Base-by-base conservation (phyloP, 92 coral and sea anemone species). In the Actinernus sp. region DNA sequence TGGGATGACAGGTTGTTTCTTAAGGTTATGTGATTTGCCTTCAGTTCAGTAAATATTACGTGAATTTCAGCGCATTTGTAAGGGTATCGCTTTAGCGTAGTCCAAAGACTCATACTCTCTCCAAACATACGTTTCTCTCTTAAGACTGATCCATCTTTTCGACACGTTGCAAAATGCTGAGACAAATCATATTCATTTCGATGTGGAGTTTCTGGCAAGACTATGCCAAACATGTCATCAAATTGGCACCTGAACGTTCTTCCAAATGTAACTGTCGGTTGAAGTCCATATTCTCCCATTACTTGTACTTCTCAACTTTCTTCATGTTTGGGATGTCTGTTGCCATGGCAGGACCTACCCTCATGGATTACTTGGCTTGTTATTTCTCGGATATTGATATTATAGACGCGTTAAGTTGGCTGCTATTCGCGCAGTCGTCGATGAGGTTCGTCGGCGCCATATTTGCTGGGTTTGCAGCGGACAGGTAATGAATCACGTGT, bases 251-350 rank as follows among this genome's bases (percentile, higher is more conserved):
- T 31, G 55, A 44, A 26, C 21, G 39, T 3, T 31, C 61, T 10
- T 47, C 29, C 3, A 11, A 43, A 7, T 85, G 81, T 24, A 31
- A 65, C 12, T 63, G 83, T 17, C 55, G 38, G 49, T 61, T 65
- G 31, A 49, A 39, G n/a, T 30, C 82, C 0, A 29, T 60, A 2
- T 31, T 71, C 40, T 89, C 85, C 23, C 88, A 89, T 40, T 67
- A 76, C 16, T 58, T 84, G 3, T 92, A 89, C 14, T 89, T 89
- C 50, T 60, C 67, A 40, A 80, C 92, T 29, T 92, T 92, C 49
- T 82, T 89, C 26, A 47, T 92, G 80, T 92, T 92, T 46, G 98
- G 98, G 0, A 92, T 92, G 98, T 79, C 98, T 4, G 92, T 92
- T 3, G 92, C 96, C 2, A 81, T 92, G 89, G 92, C 89, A 0